A percentile compares a stretch with the other conserved stretches of the same genome.
These are phyloP conservation scores for Acromyrmex charruanus DNA, from an alignment of 1,140 invertebrate species.

Conservation along the genomic window DNA sequence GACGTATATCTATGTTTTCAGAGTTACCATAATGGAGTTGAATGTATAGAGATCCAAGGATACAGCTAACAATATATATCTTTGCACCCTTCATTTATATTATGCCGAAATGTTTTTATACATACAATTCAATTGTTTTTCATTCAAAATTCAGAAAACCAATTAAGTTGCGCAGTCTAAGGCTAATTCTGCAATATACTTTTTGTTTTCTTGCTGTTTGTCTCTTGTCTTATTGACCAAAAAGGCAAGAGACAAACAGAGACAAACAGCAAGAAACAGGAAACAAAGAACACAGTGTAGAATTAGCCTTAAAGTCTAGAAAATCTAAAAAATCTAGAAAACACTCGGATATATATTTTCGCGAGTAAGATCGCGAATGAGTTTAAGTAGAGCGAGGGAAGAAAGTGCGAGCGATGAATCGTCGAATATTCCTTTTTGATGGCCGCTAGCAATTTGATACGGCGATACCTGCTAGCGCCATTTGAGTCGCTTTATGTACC, in stretches of 20 bases:
- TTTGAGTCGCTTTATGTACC: constrained; percentile 61
- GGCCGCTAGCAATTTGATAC: constrained; percentile 48
- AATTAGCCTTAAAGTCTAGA: not conserved
- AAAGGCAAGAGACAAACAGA: too few relatives aligned
- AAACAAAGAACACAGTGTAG: too few relatives aligned
- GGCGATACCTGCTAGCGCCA: constrained; percentile 41
- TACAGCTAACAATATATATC: not conserved
- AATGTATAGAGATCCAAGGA: not conserved
- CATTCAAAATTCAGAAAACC: not conserved
- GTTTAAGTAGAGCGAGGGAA: not conserved
- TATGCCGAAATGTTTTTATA: not conserved
- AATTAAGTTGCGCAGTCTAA: too few relatives aligned
- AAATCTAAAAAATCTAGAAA: not conserved
- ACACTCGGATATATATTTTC: not conserved
- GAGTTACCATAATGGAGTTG: not conserved
- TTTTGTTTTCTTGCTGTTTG: too few relatives aligned
- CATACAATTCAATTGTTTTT: not conserved
- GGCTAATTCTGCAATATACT: too few relatives aligned
- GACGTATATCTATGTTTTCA: not conserved
- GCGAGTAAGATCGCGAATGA: not conserved
- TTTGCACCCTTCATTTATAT: not conserved
- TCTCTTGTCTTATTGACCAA: too few relatives aligned
- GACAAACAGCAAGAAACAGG: too few relatives aligned
- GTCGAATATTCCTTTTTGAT: constrained; percentile 42
- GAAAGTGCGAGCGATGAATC: not conserved